These are phyloP conservation scores for Asteroscopus sphinx DNA, from an alignment of 2,888 invertebrate genomes.

Conservation along the genomic window DNA sequence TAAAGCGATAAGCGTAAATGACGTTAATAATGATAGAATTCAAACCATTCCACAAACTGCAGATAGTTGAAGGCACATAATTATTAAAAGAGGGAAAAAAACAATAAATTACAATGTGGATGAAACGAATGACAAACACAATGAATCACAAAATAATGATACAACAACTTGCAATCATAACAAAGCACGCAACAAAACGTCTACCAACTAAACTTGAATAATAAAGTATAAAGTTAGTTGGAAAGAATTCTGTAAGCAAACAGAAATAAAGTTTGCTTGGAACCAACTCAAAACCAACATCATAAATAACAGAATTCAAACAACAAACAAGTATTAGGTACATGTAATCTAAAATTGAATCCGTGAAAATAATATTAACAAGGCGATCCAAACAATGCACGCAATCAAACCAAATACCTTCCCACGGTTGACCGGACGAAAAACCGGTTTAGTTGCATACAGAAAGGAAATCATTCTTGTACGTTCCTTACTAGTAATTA, in stretches of 20 bases:
- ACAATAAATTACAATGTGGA: constrained; percentile 15
- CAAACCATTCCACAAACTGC: constrained; percentile 25
- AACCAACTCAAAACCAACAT: constrained; percentile 24
- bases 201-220: constrained; percentile 8
- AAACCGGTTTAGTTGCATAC: constrained; percentile 86
- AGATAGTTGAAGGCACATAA: constrained; percentile 4
- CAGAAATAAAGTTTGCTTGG: constrained; percentile 21
- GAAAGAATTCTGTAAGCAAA: constrained; percentile 22
- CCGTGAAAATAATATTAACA: constrained; percentile 32
- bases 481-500: constrained; percentile 71
- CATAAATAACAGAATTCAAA: constrained; percentile 20
- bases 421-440: constrained; percentile 85
- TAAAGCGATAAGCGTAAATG: constrained; percentile 11
- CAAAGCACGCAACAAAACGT: constrained; percentile 22
- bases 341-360: constrained; percentile 34
- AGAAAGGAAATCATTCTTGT: constrained; percentile 81
- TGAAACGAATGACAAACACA: constrained; percentile 18
- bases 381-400: constrained; percentile 59
- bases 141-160: constrained; percentile 42
- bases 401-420: constrained; percentile 76
- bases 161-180: constrained; percentile 30
- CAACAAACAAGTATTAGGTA: constrained; percentile 26
- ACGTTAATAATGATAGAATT: constrained; percentile 16
- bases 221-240: constrained; percentile 27
- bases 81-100: constrained; percentile 23